Base-by-base conservation (phyloP, 2,113 vertebrate genomes). In the Vicugna pacos region DNA sequence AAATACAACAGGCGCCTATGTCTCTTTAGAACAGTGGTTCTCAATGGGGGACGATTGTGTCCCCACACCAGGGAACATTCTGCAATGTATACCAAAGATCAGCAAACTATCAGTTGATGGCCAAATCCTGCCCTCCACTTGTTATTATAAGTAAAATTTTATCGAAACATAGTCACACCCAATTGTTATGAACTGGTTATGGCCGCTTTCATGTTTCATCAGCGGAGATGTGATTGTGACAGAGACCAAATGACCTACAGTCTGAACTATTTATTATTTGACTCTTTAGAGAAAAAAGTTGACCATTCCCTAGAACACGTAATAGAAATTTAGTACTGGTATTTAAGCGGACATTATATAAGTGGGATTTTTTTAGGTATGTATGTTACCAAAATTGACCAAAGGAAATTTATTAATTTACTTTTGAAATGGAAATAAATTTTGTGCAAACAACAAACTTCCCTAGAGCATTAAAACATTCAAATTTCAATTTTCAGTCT, bases 261-360 rank as follows among this genome's bases (percentile, higher is more conserved):
- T n/a, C 11, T 79, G 73, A 89, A 79, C 24, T 35, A 42, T 92
- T 82, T 88, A 79, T 56, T 48, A 60, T 80, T 60, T 86, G 13
- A 52, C 2, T 48, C 11, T 72, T 85, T 50, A 76, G 35, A 60
- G 16, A 19, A 48, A 42, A 52, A 48, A 46, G 9, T 82, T 24
- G 50, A 28, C 1, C 26, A 58, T 48, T 46, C 7, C 46, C 38
- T 26, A 54, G 2, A 94, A 30, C 16, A 62, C 1, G 76, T 58
- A 38, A 82, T 70, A 93, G 60, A 65, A 93, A 76, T 50, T 56
- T 83, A 62, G 1, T 16, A 30, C 10, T 4, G 77, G 12, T 6
- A n/a, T 0, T 56, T 69, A 67, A 32, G 2, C 73, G 5, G 11
- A n/a, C 24, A 76, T 92, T 22, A 56, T 1, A 35, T 28, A 50